phyloP scores from a whole-genome alignment of 1,140 invertebrate genomes.

The Reticulitermes speratus region DNA sequence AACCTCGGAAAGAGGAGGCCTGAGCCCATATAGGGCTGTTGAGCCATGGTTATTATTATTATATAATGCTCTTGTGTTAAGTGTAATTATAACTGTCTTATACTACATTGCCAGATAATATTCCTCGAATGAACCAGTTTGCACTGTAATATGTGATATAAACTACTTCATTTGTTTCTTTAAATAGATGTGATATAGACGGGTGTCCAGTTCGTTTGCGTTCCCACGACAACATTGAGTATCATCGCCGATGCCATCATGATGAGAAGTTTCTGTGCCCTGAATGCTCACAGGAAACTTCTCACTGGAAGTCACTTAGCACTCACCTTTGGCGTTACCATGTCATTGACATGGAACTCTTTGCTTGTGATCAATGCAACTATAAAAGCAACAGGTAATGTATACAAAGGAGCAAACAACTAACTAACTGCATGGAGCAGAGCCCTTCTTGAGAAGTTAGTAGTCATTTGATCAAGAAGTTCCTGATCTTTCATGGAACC shows the following conservation, averaged over 20 bases:
- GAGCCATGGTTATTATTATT: too few species aligned
- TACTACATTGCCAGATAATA: too few species aligned
- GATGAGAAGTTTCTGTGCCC: conserved; percentile 60
- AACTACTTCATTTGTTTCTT: not conserved
- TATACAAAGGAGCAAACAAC: not conserved
- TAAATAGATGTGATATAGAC: conserved; percentile 41
- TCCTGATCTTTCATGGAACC: too few species aligned
- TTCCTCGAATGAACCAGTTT: too few species aligned
- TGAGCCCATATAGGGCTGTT: too few species aligned
- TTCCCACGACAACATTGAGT: conserved; percentile 50
- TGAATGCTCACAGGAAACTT: conserved; percentile 59
- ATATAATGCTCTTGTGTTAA: too few species aligned
- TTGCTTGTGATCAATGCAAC: conserved; percentile 62
- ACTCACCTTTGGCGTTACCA: conserved; percentile 76
- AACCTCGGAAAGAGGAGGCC: too few species aligned
- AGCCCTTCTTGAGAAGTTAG: too few species aligned
- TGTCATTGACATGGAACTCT: conserved; percentile 72
- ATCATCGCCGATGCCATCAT: conserved; percentile 63
- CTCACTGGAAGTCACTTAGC: conserved; percentile 61
- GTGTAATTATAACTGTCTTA: too few species aligned
- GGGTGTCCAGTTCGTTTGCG: conserved; percentile 50
- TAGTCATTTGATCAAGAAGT: too few species aligned
- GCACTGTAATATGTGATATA: too few species aligned
- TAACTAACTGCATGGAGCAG: too few species aligned
- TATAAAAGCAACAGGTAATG: conserved; percentile 60